These are phyloP conservation scores for Corythucha ciliata DNA, from an alignment of 2,888 invertebrate species.

Conservation along the genomic window DNA sequence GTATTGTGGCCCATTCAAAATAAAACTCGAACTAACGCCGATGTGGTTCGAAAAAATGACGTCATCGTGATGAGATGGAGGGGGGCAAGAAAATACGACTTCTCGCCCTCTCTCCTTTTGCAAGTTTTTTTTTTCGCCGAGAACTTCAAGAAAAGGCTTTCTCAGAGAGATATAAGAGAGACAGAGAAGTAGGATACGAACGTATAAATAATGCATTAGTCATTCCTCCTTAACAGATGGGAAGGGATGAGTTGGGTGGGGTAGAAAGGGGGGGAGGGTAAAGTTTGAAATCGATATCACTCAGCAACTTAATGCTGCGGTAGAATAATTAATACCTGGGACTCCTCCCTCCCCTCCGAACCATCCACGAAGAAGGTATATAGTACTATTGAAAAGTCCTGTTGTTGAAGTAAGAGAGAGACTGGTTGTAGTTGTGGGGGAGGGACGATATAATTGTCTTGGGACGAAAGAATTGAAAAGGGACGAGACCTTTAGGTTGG, in stretches of 20 bases:
- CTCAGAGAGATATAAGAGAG: too few species aligned
- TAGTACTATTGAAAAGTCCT: too few species aligned
- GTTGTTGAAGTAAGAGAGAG: constrained; percentile 1
- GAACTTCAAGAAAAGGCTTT: too few species aligned
- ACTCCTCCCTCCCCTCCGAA: not conserved
- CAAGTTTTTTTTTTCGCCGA: not conserved
- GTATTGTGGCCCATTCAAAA: too few species aligned
- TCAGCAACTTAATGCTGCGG: constrained; percentile 11
- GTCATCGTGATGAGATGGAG: constrained; percentile 2
- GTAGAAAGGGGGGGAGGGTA: too few species aligned
- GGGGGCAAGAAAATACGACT: constrained; percentile 3
- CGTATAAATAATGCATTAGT: constrained; percentile 21
- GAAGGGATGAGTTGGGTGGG: too few species aligned
- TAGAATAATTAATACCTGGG: constrained; percentile 16
- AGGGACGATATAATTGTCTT: not conserved
- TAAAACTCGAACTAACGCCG: too few species aligned
- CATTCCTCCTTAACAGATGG: too few species aligned
- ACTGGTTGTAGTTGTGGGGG: constrained; percentile 15
- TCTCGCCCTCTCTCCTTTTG: not conserved
- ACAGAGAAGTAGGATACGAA: too few species aligned
- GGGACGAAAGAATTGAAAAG: not conserved
- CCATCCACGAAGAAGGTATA: too few species aligned
- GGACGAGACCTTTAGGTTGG: too few species aligned
- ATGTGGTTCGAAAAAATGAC: too few species aligned
- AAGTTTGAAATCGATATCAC: constrained; percentile 21